Evolutionary conservation across 2,797 vertebrate genomes (phyloP), one percentile per base, ranked within the genome.

Genomic region (Pangasius krempfi): DNA sequence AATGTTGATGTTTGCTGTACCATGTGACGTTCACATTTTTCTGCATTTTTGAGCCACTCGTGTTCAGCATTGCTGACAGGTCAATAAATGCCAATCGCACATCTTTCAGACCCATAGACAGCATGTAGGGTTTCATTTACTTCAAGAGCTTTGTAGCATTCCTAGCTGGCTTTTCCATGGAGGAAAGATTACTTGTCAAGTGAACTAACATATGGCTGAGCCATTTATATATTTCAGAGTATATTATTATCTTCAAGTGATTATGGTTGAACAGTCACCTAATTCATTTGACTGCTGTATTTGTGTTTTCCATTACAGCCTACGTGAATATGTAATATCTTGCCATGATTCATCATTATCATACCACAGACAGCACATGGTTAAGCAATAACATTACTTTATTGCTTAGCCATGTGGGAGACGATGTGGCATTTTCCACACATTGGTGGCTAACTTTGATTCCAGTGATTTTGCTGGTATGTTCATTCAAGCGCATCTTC

Each of bases 401-500:
- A 81, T 33, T 50, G 47, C 44, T 13, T 52, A 81, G 70, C 78
- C 75, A 87, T 80, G 75, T 81, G 75, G 40, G 37, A 56, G 82
- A 70, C 66, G 37, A 68, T 84, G 89, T 87, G 86, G 81, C 79
- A 85, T 85, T 85, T 88, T 90, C 86, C 86, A 75, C 75, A 68
- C 60, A 8, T 70, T 85, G 64, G 62, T 85, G 73, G 62, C 50
- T 27, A 47, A 60, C 27, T 70, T 70, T 54, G 40, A 64, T 86
- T 52, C 44, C 40, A n/a, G 37, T 13, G 70, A 20, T 75, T 86
- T 58, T 47, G n/a, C 33, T 58, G 33, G 40, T 47, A 20, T 47
- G 58, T 47, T n/a, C 27, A 83, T 47, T 60, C 44, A 58, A 25
- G 30, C 30, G 9, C 54, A 58, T 80, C 18, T 37, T 80, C 52